Base-by-base conservation (phyloP, 2,888 invertebrate species). In the Enchytraeus crypticus region DNA sequence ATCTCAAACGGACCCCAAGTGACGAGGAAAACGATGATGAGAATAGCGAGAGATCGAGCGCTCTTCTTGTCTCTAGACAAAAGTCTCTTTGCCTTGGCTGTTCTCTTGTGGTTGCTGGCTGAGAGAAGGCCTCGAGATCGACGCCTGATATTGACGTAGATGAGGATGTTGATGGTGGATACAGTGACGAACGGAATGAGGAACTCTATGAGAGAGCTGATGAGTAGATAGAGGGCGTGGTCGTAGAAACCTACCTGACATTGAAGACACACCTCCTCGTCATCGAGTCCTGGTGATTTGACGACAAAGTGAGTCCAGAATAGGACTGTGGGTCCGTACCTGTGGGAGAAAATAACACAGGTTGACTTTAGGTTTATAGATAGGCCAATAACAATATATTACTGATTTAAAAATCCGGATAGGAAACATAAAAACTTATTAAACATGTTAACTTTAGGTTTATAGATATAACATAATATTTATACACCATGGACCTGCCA, bases 1-100 rank as follows among this genome's bases (percentile, higher is more conserved):
- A 70, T 53, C 54, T 71, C 69, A 58, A 64, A 70, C 8, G 71
- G 71, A 56, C 66, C 66, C 71, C 71, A 71, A 38, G 70, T 70
- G 1, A 70, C 27, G 11, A 64, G 67, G 53, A 71, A 71, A 5
- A 65, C 66, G 29, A 70, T 59, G 18, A 71, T 69, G 21, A 71
- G 61, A 46, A 70, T 68, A 53, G 70, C 69, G 18, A 71, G 54
- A 23, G 69, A 66, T 23, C 66, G 58, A 0, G 71, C 71, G 21
- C 68, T 69, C 51, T 64, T 69, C 34, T 59, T 64, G 53, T 63
- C 68, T n/a, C 58, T 53, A 14, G 53, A 23, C 53, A 58, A 33
- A 4, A 21, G 21, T 33, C 18, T 45, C 33, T 33, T 46, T 33
- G 33, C 53, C 53, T 59, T 34, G 46, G 29, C 27, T 21, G 53